These are phyloP conservation scores for Siphamia tubifer DNA, from an alignment of 2,113 vertebrate species.

Conservation along the genomic window DNA sequence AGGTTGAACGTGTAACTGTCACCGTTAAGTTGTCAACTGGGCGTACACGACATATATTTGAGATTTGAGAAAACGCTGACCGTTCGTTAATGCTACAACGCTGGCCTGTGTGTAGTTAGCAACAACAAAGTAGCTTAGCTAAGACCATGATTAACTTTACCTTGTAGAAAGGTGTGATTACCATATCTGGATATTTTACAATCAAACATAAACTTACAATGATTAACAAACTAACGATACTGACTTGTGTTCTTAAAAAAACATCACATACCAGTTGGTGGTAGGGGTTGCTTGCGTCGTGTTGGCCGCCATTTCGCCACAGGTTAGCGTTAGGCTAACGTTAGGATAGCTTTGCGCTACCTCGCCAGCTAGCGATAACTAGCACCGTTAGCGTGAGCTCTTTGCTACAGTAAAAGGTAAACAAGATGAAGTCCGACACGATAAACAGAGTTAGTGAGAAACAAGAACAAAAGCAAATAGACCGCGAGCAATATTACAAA, in stretches of 20 bases:
- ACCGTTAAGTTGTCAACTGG: too few species aligned
- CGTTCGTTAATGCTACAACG: too few species aligned
- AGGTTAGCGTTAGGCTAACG: slow-evolving; percentile 36
- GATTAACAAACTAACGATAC: too few species aligned
- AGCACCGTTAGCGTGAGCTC: slow-evolving; percentile 9
- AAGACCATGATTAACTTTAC: too few species aligned
- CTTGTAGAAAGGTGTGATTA: too few species aligned
- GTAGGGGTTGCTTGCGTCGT: slow-evolving; percentile 67
- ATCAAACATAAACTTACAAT: too few species aligned
- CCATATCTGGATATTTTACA: too few species aligned
- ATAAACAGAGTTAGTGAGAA: background rate
- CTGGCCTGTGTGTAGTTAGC: too few species aligned
- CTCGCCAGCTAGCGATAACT: slow-evolving; percentile 21
- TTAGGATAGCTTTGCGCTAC: background rate
- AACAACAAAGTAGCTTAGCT: too few species aligned
- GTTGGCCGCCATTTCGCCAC: slow-evolving; percentile 83
- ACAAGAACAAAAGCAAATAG: background rate
- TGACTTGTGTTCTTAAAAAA: background rate
- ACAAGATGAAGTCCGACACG: slow-evolving; percentile 25
- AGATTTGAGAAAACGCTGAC: too few species aligned
- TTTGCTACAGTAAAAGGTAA: slow-evolving; percentile 33
- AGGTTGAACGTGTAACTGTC: too few species aligned
- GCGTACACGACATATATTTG: too few species aligned
- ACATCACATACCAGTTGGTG: slow-evolving; percentile 71
- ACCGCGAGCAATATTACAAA: background rate